phyloP scores from a whole-genome alignment of 2,113 vertebrate genomes.

The Strix aluco region DNA sequence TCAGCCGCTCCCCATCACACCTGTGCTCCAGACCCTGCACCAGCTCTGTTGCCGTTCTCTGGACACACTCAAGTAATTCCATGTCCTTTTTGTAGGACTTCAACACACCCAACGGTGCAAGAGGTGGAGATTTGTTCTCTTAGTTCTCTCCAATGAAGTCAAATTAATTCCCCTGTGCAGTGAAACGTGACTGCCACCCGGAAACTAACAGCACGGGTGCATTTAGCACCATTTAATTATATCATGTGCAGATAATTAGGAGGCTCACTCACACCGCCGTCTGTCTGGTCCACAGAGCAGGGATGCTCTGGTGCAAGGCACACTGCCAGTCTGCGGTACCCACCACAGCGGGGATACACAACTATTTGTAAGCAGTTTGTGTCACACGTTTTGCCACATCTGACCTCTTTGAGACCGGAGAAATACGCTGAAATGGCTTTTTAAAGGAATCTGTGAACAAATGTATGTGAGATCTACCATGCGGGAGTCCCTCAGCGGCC shows the following conservation, averaged over 20 bases:
- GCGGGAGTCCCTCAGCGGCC: neutral
- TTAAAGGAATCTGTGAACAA: neutral
- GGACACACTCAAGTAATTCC: too few relatives aligned
- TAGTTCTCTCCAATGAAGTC: neutral
- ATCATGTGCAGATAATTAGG: neutral
- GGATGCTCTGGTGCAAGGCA: neutral
- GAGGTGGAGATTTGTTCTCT: neutral
- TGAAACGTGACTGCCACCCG: neutral
- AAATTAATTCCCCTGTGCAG: neutral
- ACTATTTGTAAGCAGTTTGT: neutral
- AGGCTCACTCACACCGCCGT: neutral
- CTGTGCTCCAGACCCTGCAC: too few relatives aligned
- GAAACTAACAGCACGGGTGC: neutral
- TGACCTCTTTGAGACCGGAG: neutral
- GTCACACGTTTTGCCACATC: neutral
- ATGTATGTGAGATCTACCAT: neutral
- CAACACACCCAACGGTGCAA: neutral
- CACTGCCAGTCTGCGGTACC: rapidly evolving
- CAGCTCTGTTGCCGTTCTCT: too few relatives aligned
- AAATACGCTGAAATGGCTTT: neutral
- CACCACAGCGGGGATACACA: rapidly evolving
- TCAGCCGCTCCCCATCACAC: too few relatives aligned
- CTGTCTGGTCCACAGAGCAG: neutral
- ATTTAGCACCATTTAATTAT: slow-evolving; percentile 1
- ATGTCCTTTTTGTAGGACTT: too few relatives aligned